Evolutionary conservation across 2,797 vertebrate genomes (phyloP).

Genomic region (Argya squamiceps): DNA sequence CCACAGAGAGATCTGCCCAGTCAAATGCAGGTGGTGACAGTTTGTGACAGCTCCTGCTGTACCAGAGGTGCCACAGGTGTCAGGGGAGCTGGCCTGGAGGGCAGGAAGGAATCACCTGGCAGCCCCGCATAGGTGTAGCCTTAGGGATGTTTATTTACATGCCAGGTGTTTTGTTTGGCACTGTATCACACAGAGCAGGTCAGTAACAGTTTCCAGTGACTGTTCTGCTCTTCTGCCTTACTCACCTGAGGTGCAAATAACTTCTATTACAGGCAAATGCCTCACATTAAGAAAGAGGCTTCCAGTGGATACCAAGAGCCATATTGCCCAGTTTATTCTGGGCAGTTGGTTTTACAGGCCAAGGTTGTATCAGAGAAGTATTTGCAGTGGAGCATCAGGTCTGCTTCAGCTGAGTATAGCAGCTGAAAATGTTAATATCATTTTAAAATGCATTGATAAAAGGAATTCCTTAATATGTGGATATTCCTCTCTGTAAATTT

Average conservation of each 20-base stretch:
- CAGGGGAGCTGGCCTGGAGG: background rate
- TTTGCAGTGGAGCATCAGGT: background rate
- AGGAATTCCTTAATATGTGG: background rate
- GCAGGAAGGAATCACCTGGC: background rate
- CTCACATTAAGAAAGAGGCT: background rate
- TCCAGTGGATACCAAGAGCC: background rate
- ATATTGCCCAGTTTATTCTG: background rate
- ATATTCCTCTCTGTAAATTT: background rate
- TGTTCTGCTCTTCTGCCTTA: background rate
- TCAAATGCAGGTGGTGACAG: background rate
- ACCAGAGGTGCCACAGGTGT: background rate
- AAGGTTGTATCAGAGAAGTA: background rate
- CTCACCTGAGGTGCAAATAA: background rate
- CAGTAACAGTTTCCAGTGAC: background rate
- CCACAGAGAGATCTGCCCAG: background rate
- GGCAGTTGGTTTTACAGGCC: background rate
- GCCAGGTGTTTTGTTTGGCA: background rate
- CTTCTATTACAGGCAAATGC: accelerated
- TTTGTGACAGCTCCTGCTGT: background rate
- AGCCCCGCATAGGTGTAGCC: accelerated
- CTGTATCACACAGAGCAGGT: background rate
- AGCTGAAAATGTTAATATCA: background rate
- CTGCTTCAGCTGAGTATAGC: background rate
- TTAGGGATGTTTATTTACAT: background rate
- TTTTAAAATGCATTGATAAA: background rate